These are phyloP conservation scores for Scaptomyza tumidula DNA, from an alignment of 2,888 invertebrate species.

Conservation along the genomic window DNA sequence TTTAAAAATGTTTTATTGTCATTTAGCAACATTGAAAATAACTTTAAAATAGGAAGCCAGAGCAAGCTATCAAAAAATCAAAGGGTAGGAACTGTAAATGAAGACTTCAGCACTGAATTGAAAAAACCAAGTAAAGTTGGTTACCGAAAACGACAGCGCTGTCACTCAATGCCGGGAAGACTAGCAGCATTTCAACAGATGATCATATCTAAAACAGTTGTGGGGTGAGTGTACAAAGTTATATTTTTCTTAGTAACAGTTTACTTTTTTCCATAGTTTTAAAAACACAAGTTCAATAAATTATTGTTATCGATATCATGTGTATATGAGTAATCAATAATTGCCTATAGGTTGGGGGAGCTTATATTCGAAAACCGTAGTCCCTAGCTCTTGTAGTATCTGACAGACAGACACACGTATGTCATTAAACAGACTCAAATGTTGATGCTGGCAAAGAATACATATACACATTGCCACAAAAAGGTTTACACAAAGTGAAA, in stretches of 20 bases:
- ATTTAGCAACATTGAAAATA: constrained; percentile 12
- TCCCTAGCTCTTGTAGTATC: too few relatives aligned
- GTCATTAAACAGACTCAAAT: too few relatives aligned
- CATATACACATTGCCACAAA: too few relatives aligned
- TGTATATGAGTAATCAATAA: too few relatives aligned
- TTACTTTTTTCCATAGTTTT: too few relatives aligned
- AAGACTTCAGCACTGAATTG: constrained; percentile 5
- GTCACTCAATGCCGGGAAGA: constrained; percentile 73
- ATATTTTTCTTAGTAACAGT: not conserved
- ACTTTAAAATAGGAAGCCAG: not conserved
- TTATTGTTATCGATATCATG: too few relatives aligned
- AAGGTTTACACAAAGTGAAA: too few relatives aligned
- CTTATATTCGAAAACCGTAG: too few relatives aligned
- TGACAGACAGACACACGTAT: too few relatives aligned
- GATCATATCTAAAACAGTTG: constrained; percentile 14
- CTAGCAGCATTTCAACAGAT: constrained; percentile 46
- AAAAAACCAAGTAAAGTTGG: constrained; percentile 16
- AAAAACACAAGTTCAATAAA: too few relatives aligned
- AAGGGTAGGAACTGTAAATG: constrained; percentile 1
- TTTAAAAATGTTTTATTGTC: not conserved
- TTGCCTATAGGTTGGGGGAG: too few relatives aligned
- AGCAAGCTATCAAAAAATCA: not conserved
- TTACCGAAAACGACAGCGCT: constrained; percentile 52
- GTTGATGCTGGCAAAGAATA: too few relatives aligned
- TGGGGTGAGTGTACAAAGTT: constrained; percentile 31